Evolutionary conservation across 1,140 invertebrate genomes (phyloP), one percentile per base, ranked within the genome.

Genomic region (Carposina sasakii): DNA sequence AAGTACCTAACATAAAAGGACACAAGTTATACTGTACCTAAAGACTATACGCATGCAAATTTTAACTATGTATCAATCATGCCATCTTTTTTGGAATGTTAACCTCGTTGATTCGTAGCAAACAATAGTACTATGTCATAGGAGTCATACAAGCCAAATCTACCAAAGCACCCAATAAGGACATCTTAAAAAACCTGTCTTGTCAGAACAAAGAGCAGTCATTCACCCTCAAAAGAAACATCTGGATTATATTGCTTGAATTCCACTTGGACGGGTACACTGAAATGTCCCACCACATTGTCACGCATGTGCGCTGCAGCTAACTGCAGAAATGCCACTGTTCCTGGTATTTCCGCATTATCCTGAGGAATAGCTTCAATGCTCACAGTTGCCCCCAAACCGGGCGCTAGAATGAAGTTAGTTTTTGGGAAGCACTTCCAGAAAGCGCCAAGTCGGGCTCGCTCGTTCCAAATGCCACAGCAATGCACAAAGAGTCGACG

Each of bases 241-340:
- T 34, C 47, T 1, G 48, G 26, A 5, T 39, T 26, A 46, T 71
- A 71, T 40, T 71, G 77, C 8, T 64, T 41, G 53, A 77, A 78
- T 26, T 58, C 61, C 0, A 69, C 68, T 13, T 54, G 21, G 13
- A 78, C 54, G 0, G 75, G 73, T 23, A 81, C 60, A 4, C 58
- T 40, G 43, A 74, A 74, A 26, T 69, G 69, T 4, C 61, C 70
- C 1, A 65, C 63, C 3, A 73, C 62, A 24, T 54, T 49, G 40
- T 78, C 77, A 30, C 74, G 61, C 34, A 65, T 64, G 43, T 75
- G 57, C 17, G 60, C 57, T 3, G 71, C 61, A n/a, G 69, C 70
- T 17, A 81, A 19, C 44, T 78, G 75, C 10, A 78, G 42, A 10
- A 24, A 55, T 6, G 60, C 48, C 13, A 36, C 28, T 0, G 67